Evolutionary conservation across 2,113 vertebrate species (phyloP), one percentile per base, ranked within the genome.

Genomic region (Hydrochoerus hydrochaeris): DNA sequence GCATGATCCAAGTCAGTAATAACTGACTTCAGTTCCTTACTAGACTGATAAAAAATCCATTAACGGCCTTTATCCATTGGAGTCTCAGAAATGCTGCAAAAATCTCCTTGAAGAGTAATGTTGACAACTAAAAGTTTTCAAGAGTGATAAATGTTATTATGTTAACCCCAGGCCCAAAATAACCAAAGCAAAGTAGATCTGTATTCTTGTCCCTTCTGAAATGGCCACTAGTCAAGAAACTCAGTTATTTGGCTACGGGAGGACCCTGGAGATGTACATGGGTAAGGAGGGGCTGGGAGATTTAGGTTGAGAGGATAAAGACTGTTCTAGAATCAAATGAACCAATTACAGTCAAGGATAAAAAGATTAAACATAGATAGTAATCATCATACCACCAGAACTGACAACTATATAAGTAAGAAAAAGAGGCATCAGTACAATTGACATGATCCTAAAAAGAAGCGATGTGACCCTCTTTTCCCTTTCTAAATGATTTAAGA

Each of bases 1-100:
- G 16, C 52, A 46, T 35, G 54, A 90, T 84, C 69, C 44, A 63
- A 94, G 57, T n/a, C 75, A 65, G 28, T 84, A 95, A 69, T 92
- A 94, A 81, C 41, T 22, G 94, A 26, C n/a, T 94, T 88, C 14
- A 30, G 11, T 57, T 71, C 44, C 28, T 91, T 82, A 65, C 16
- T 38, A 24, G 69, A 85, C 81, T 54, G 32, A 49, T n/a, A 82
- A 90, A 90, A 94, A 81, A 62, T 73, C 26, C 19, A 62, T 46
- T 46, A 85, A 58, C 12, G 28, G 3, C 22, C 52, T 82, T 22
- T 52, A 87, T 69, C 58, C 62, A 32, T 54, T 78, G 11, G 24
- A 54, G 20, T 81, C 28, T 92, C 60, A 26, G 19, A 88, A n/a
- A 85, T 46, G 38, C 24, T 73, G 58, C 60, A 46, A 46, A 90